These are phyloP conservation scores for Mallotus villosus DNA, from an alignment of 2,797 vertebrate genomes.

Conservation along the genomic window DNA sequence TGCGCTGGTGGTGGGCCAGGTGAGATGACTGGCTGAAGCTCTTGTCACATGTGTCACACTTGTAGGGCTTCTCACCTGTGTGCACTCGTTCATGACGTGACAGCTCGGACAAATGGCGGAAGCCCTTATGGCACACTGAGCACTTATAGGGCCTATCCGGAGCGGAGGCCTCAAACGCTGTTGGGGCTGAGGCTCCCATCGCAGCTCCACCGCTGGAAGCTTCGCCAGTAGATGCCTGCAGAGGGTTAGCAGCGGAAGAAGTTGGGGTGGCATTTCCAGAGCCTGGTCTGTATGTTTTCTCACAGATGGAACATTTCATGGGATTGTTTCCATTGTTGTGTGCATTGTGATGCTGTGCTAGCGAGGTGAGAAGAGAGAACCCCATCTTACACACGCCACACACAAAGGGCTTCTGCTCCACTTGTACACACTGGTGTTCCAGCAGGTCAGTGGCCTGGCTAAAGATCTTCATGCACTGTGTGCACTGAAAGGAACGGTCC, in stretches of 20 bases:
- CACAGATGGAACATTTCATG: constrained; percentile 96
- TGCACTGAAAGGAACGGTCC: constrained; percentile 97
- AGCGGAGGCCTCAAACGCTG: constrained; percentile 69
- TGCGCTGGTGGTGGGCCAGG: constrained; percentile 95
- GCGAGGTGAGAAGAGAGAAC: constrained; percentile 91
- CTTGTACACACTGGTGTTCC: constrained; percentile 94
- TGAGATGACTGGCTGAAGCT: constrained; percentile 98
- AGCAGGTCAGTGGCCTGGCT: constrained; percentile 95
- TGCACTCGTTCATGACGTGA: constrained; percentile 93
- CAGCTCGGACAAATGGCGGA: constrained; percentile 93
- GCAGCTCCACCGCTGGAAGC: constrained; percentile 68
- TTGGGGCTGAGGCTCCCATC: constrained; percentile 68
- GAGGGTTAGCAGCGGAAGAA: constrained; percentile 74
- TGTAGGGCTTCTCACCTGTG: constrained; percentile 95
- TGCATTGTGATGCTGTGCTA: constrained; percentile 93
- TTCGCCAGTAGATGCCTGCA: constrained; percentile 76
- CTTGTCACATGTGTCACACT: constrained; percentile 95
- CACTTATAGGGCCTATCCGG: constrained; percentile 92
- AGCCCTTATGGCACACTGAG: constrained; percentile 94
- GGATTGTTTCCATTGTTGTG: constrained; percentile 84
- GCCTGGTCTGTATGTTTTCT: constrained; percentile 90
- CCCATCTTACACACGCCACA: constrained; percentile 98
- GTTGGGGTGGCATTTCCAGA: constrained; percentile 75
- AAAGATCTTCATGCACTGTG: constrained; percentile 98
- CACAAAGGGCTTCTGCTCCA: constrained; percentile 96